Base-by-base conservation (phyloP, 2,113 vertebrate species). In the Eublepharis macularius region DNA sequence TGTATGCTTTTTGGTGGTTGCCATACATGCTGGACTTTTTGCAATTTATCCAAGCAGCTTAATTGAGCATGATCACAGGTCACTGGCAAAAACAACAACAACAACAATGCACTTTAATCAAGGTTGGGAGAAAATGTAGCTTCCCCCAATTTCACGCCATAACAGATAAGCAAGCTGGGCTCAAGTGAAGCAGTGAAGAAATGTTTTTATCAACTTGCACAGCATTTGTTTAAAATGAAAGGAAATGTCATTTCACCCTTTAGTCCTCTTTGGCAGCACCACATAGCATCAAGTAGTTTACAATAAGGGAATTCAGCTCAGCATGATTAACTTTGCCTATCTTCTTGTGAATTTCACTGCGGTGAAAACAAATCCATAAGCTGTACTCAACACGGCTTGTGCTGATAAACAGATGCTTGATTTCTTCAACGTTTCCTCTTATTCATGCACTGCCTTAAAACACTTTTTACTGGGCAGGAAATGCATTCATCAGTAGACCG, bases 21-120 rank as follows among this genome's bases (percentile, higher is more conserved):
- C 19, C 4, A 57, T 78, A 76, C 17, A 34, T 47, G 41, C 75
- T 49, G 14, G 8, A 51, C 36, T 26, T 43, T 4, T 43, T 29
- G 51, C 66, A 72, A 70, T 72, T 21, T 34, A 26, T 79, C 83
- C 70, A 69, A 54, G 70, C 19, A 84, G 13, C 49, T n/a, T 84
- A 84, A 84, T 76, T 84, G 82, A 84, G 51, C 34, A 47, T 57
- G 51, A 85, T 85, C 79, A 79, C n/a, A n/a, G n/a, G n/a, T n/a
- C n/a, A n/a, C n/a, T n/a, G n/a, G n/a, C n/a, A n/a, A n/a, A n/a
- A n/a, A n/a, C n/a, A n/a, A n/a, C n/a, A n/a, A n/a, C n/a, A n/a
- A n/a, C n/a, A n/a, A n/a, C 75, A 72, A 57, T 70, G 49, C 19
- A 70, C n/a, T 85, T 72, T 85, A 72, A 85, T 57, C 10, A 24